Evolutionary conservation across 2,797 vertebrate species (phyloP), one percentile per base, ranked within the genome.

Genomic region (Acrossocheilus wenchowensis): DNA sequence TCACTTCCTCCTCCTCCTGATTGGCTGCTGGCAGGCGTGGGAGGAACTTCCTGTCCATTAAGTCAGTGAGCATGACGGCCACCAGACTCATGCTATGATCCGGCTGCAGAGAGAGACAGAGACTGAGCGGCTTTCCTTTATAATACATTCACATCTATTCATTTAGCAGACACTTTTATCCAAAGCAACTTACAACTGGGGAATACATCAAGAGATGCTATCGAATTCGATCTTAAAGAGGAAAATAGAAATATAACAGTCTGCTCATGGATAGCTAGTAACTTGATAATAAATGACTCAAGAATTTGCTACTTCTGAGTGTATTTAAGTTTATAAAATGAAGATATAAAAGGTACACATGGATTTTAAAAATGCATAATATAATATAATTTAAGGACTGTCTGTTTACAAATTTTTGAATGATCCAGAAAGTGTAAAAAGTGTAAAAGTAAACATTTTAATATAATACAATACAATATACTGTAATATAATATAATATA

Each of bases 51-150:
- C 96, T 94, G 80, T 97, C 94, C 95, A 97, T 96, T 81, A 98
- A 94, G 91, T 98, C 97, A 85, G 93, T 97, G n/a, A 98, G 94
- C 94, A 98, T 96, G 91, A 98, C 96, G 5, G 96, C 94, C 84
- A 96, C 93, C 87, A 98, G 94, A 90, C 96, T 95, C 92, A 94
- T 97, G 92, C 96, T 91, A 69, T 97, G 93, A 82, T 96, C 93
- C 39, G 95, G 93, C 97, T 98, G 26, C 26, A 83, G 69, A 54
- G 6, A 43, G 66, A 92, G 82, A 87, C 4, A 69, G 19, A n/a
- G 54, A 60, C 8, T 9, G 3, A 72, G 26, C 48, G 9, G 71
- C 2, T 54, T 14, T 2, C 5, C 41, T 72, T 23, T 45, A 43
- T 14, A 62, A 17, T 19, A 39, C 36, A 36, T 41, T 41, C 2